phyloP scores from a whole-genome alignment of 1,140 invertebrate species.

The Zaprionus ghesquierei region DNA sequence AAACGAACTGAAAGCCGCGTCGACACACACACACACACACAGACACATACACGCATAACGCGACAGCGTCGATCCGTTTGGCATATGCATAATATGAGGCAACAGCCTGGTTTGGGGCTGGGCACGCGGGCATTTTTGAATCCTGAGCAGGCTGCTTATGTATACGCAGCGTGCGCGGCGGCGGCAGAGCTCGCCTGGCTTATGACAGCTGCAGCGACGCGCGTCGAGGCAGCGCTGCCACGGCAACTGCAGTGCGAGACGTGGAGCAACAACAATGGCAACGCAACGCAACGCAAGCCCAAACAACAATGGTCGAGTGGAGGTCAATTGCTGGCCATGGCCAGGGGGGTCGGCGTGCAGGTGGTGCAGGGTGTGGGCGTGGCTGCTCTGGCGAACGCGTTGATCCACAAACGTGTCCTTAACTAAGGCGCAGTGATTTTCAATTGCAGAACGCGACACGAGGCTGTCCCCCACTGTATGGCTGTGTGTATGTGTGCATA shows the following conservation, averaged over 20 bases:
- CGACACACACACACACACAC: background rate
- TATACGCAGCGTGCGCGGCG: conserved; percentile 45
- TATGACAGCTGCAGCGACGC: background rate
- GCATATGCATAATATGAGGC: conserved; percentile 68
- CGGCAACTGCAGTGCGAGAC: conserved; percentile 5
- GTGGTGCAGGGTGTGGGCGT: background rate
- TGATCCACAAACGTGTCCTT: conserved; percentile 81
- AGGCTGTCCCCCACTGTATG: background rate
- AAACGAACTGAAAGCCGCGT: conserved; percentile 14
- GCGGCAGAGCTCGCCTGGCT: conserved; percentile 1
- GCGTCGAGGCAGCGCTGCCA: background rate
- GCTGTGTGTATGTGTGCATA: conserved; percentile 44
- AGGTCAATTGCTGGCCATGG: conserved; percentile 31
- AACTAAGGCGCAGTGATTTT: conserved; percentile 81
- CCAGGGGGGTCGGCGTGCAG: background rate
- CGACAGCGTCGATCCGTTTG: conserved; percentile 27
- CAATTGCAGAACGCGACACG: conserved; percentile 71
- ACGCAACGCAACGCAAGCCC: conserved; percentile 20
- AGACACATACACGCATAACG: background rate
- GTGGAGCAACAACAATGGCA: conserved; percentile 1
- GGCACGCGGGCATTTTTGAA: conserved; percentile 65
- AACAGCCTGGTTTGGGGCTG: background rate
- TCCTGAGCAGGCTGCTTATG: conserved; percentile 63
- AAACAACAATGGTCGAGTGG: conserved; percentile 42
- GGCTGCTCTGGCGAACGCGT: conserved; percentile 55